Evolutionary conservation across 2,888 invertebrate genomes (phyloP).

Genomic region (Hirtodrosophila confusa): DNA sequence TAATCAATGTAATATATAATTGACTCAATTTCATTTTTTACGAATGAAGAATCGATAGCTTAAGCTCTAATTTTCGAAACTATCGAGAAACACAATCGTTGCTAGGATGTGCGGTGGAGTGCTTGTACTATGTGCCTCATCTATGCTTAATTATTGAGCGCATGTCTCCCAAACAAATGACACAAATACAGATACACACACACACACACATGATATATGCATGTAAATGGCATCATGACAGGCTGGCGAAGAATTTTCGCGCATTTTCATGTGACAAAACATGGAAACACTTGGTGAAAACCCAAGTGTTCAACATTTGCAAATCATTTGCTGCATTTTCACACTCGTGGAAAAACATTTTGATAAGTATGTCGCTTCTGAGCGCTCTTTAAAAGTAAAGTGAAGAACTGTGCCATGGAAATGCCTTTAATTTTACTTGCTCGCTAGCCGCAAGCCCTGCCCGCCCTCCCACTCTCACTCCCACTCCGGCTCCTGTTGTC

Average conservation of each 20-base stretch:
- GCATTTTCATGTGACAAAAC: conserved; percentile 39
- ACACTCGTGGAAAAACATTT: conserved; percentile 16
- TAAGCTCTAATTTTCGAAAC: too few relatives aligned
- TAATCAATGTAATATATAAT: too few relatives aligned
- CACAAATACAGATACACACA: neutral
- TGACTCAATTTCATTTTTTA: too few relatives aligned
- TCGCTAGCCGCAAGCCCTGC: neutral
- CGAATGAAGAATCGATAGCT: too few relatives aligned
- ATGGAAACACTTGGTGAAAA: conserved; percentile 36
- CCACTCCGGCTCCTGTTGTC: neutral
- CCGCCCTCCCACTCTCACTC: too few relatives aligned
- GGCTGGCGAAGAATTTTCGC: conserved; percentile 27
- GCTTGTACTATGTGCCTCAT: conserved; percentile 11
- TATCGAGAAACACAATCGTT: too few relatives aligned
- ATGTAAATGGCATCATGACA: conserved; percentile 40
- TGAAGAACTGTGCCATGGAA: neutral
- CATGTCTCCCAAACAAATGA: conserved; percentile 41
- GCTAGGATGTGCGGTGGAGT: too few relatives aligned
- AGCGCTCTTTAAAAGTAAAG: neutral
- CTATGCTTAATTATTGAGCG: conserved; percentile 68
- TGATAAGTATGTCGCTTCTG: conserved; percentile 25
- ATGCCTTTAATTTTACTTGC: neutral
- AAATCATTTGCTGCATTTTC: conserved; percentile 58
- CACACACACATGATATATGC: conserved; percentile 1
- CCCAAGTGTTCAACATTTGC: conserved; percentile 54